Evolutionary conservation across 2,888 invertebrate genomes (phyloP), one percentile per base, ranked within the genome.

Genomic region (Hypercompe scribonia): DNA sequence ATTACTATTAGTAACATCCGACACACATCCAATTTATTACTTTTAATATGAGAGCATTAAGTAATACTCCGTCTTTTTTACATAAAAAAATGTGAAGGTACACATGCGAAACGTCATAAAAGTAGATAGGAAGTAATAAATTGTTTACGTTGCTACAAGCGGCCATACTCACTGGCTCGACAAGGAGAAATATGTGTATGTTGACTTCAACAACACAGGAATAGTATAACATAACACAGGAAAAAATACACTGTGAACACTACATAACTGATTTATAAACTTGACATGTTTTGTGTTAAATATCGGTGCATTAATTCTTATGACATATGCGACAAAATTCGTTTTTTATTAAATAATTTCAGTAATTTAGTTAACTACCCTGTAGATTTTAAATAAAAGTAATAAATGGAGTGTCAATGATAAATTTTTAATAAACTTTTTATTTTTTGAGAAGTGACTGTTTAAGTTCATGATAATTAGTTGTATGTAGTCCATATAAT

Each of bases 61-160:
- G 58, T 61, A 4, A 1, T 31, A 31, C 31, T 3, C n/a, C 54
- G 4, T 3, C 31, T 7, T 31, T 58, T 58, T 58, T 61, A 61
- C 28, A 28, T 61, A n/a, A 61, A 61, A 54, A 61, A 61, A 61
- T 61, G 34, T 54, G 68, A 34, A 50, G 50, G 50, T 24, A 50
- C 54, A 31, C 34, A 68, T 24, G 5, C 54, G 31, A 34, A 33
- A 68, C n/a, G 15, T 54, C 34, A 58, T n/a, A 58, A 39, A 61
- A 61, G 15, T 61, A 61, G 54, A 28, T n/a, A 31, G 28, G 58
- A 34, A 68, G 64, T 50, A 63, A 81, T 70, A 58, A 75, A 81
- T 72, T 75, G 68, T 75, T 67, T 71, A 71, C 68, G 46, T 50
- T 46, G 68, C 68, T 28, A 70, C 46, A 64, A 34, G 10, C 66